These are phyloP conservation scores for Cryptoleucopteryx plumbea DNA, from an alignment of 2,113 vertebrate genomes.

Conservation along the genomic window DNA sequence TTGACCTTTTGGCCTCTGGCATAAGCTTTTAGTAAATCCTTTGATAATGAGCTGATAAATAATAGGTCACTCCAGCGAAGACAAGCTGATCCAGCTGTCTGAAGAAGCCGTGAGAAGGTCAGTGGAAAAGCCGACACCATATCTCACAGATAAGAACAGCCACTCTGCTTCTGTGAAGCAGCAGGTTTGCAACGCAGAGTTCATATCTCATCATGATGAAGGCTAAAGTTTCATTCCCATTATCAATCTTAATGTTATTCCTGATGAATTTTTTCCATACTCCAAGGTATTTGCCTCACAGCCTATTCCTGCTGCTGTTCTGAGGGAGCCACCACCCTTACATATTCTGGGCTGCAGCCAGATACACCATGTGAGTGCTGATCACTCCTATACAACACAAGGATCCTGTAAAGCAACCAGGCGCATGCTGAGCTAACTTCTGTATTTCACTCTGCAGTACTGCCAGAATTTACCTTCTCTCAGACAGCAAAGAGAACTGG, in stretches of 20 bases:
- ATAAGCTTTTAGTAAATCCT: not conserved
- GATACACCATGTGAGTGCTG: not conserved
- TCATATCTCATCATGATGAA: not conserved
- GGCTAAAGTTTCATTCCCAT: not conserved
- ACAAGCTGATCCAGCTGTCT: not conserved
- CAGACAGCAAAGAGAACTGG: not conserved
- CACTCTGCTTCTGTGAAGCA: not conserved
- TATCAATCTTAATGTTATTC: not conserved
- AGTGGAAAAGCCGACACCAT: not conserved
- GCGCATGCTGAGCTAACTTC: accelerated
- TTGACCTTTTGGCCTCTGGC: not conserved
- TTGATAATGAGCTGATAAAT: not conserved
- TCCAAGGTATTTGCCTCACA: not conserved
- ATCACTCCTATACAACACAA: not conserved
- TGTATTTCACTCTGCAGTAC: not conserved
- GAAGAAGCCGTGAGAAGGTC: not conserved
- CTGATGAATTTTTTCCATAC: not conserved
- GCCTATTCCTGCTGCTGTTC: not conserved
- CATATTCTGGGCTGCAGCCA: not conserved
- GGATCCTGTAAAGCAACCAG: not conserved
- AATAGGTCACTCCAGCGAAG: not conserved
- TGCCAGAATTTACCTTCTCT: not conserved
- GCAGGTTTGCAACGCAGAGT: not conserved
- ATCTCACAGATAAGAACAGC: not conserved
- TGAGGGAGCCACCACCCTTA: not conserved